A percentile compares a stretch with the other conserved stretches of the same genome.
Evolutionary conservation across 1,140 invertebrate species (phyloP).

Genomic region (Dendroctonus ponderosae): DNA sequence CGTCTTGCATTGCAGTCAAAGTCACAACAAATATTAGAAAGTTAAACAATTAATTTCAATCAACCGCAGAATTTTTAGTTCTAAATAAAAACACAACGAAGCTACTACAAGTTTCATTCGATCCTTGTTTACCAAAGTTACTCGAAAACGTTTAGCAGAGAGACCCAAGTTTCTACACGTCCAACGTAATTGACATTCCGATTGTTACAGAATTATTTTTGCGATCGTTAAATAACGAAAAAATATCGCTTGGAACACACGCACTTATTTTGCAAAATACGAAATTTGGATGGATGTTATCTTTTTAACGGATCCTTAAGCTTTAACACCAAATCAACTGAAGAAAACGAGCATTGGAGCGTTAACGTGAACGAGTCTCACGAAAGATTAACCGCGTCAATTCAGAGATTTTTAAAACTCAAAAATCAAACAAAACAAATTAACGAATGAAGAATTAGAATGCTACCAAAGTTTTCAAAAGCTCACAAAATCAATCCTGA

Average conservation of each 20-base stretch:
- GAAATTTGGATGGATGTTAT: conserved; percentile 25
- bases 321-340: too few relatives aligned
- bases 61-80: conserved; percentile 11
- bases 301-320: too few relatives aligned
- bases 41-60: conserved; percentile 6
- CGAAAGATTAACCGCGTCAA: neutral
- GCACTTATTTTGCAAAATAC: conserved; percentile 20
- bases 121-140: conserved; percentile 3
- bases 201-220: conserved; percentile 19
- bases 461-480: too few relatives aligned
- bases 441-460: conserved; percentile 16
- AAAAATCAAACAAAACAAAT: neutral
- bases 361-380: neutral
- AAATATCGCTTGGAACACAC: conserved; percentile 14
- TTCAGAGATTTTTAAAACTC: conserved; percentile 2
- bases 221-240: neutral
- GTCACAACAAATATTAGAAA: conserved; percentile 7
- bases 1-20: neutral
- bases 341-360: neutral
- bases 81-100: conserved; percentile 25
- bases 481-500: neutral
- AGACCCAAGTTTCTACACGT: conserved; percentile 12
- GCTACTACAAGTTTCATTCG: conserved; percentile 18
- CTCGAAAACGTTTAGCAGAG: conserved; percentile 4
- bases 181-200: conserved; percentile 17